Conservation (phyloP, 2,113 vertebrate species). For the Osmerus mordax region DNA sequence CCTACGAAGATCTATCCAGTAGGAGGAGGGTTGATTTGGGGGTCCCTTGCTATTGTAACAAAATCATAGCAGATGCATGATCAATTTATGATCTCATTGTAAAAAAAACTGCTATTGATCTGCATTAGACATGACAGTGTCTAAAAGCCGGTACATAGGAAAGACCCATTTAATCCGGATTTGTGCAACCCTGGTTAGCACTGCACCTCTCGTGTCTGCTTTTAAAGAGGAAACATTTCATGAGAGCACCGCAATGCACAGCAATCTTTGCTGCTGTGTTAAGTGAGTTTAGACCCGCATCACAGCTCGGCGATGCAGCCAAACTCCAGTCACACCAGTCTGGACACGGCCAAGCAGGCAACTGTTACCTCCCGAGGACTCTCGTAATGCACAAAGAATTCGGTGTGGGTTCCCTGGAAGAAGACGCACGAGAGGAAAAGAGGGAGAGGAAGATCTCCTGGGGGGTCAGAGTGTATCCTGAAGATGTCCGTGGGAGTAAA, state of each 20-base stretch:
- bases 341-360: conserved; percentile 42
- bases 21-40: too few relatives aligned
- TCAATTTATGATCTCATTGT: conserved; percentile 23
- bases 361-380: conserved; percentile 41
- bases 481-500: conserved; percentile 58
- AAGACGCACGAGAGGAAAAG: conserved; percentile 54
- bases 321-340: conserved; percentile 46
- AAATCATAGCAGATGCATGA: neutral
- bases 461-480: conserved; percentile 54
- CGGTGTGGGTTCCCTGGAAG: conserved; percentile 45
- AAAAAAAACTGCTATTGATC: conserved; percentile 35
- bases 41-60: too few relatives aligned
- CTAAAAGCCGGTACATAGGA: conserved; percentile 11
- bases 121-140: conserved; percentile 32
- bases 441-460: conserved; percentile 40
- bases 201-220: neutral
- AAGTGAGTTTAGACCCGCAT: conserved; percentile 42
- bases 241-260: conserved; percentile 50
- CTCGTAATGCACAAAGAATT: conserved; percentile 57
- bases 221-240: conserved; percentile 52
- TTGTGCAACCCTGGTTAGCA: too few relatives aligned
- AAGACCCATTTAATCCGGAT: neutral
- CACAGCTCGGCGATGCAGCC: conserved; percentile 27
- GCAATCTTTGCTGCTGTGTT: conserved; percentile 45
- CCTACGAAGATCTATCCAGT: conserved; percentile 33